phyloP scores from a whole-genome alignment of 2,797 vertebrate species.

The Arrhamphus sclerolepis region DNA sequence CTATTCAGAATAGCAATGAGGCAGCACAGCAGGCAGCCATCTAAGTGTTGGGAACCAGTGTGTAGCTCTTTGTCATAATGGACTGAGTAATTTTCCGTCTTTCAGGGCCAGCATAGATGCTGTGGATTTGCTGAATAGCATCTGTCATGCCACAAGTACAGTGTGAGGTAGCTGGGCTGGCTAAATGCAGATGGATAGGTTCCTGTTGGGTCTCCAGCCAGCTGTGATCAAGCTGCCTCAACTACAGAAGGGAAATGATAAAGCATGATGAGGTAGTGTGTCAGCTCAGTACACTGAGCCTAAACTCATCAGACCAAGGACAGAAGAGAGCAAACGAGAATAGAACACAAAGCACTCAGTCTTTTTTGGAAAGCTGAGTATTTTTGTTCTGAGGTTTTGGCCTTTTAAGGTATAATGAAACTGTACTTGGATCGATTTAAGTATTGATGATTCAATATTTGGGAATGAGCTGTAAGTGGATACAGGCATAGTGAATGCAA shows the following conservation, averaged over 20 bases:
- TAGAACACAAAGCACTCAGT: not conserved
- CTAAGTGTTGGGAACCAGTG: constrained; percentile 55
- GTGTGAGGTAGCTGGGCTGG: constrained; percentile 34
- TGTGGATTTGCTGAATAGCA: constrained; percentile 35
- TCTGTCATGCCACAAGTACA: constrained; percentile 38
- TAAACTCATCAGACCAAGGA: constrained; percentile 6
- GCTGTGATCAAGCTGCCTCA: constrained; percentile 41
- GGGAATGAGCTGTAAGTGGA: constrained; percentile 27
- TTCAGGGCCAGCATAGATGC: constrained; percentile 28
- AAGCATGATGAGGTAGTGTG: constrained; percentile 28
- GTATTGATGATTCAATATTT: constrained; percentile 39
- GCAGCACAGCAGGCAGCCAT: constrained; percentile 62
- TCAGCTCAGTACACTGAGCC: constrained; percentile 8
- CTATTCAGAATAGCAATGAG: constrained; percentile 22
- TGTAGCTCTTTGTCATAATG: constrained; percentile 49
- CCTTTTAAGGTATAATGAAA: constrained; percentile 33
- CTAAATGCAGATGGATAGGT: constrained; percentile 47
- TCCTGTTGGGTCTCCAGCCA: constrained; percentile 47
- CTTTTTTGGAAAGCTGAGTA: constrained; percentile 6
- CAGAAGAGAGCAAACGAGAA: constrained; percentile 2
- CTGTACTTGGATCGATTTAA: constrained; percentile 30
- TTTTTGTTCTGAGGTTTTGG: constrained; percentile 1
- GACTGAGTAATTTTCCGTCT: constrained; percentile 59
- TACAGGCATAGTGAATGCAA: constrained; percentile 13
- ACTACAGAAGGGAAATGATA: constrained; percentile 44